Evolutionary conservation across 2,113 vertebrate genomes (phyloP), one percentile per base, ranked within the genome.

Genomic region (Sisor rabdophorus): DNA sequence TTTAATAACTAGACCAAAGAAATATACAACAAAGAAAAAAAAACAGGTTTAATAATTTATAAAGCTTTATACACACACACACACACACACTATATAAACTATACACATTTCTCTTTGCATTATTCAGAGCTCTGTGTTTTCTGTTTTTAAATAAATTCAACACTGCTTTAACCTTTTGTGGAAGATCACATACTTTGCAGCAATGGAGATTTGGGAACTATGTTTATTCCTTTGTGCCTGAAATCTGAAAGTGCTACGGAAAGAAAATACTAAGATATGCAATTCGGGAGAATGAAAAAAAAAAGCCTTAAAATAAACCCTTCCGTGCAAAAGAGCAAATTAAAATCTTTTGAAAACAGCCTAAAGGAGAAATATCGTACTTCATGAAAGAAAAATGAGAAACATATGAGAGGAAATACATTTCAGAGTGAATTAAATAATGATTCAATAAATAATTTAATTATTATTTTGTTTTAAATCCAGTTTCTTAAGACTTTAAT

Each of bases 11-110:
- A n/a, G n/a, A n/a, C n/a, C n/a, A n/a, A n/a, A n/a, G n/a, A n/a
- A n/a, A n/a, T n/a, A n/a, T n/a, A n/a, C n/a, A n/a, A n/a, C n/a
- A n/a, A n/a, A n/a, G n/a, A 75, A 47, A 71, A 85, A 75, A 78
- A 53, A 85, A 81, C 75, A 77, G 79, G 63, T 83, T 89, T 71
- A 88, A 88, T 88, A 84, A 89, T 86, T 86, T 65, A 89, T 80
- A 80, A 79, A 82, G 79, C 82, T 87, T 80, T 84, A 82, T 82
- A 77, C 84, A 85, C 77, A 84, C 84, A 63, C 76, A 53, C 52
- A 56, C 12, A 7, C n/a, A 48, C 30, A 9, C 30, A 44, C 30
- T n/a, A 22, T 61, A 75, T 20, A 77, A 19, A 71, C 16, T 58
- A 55, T 81, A 83, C 64, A 72, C 75, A 70, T 85, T 80, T 74